A percentile compares a stretch with the other conserved stretches of the same genome.
Evolutionary conservation across 2,797 vertebrate genomes (phyloP).

Genomic region (Chrysolophus pictus): DNA sequence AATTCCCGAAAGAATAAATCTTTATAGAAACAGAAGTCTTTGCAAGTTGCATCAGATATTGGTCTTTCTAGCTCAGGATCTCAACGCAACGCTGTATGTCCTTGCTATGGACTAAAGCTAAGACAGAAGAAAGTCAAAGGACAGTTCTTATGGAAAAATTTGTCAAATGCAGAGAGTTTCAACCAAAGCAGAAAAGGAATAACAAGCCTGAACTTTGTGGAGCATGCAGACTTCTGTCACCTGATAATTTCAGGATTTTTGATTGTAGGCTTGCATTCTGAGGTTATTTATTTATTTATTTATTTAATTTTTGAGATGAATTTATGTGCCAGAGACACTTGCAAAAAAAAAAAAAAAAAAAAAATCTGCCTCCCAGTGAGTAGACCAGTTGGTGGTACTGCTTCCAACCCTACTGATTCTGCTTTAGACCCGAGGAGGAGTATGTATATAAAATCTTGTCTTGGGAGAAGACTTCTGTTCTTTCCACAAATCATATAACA

Average conservation of each 20-base stretch:
- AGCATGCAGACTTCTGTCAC: background rate
- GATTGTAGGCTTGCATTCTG: background rate
- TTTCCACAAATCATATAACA: background rate
- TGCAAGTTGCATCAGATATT: background rate
- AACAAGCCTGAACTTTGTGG: background rate
- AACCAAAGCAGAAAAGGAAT: background rate
- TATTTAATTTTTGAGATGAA: background rate
- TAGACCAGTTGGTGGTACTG: background rate
- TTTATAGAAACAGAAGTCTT: background rate
- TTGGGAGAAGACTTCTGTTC: background rate
- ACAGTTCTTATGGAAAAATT: background rate
- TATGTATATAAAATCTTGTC: background rate
- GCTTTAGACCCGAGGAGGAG: background rate
- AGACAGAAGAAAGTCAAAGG: background rate
- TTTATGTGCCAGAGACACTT: background rate
- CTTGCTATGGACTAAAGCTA: background rate
- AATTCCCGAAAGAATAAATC: background rate
- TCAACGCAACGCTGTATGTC: background rate
- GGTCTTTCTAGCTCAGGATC: background rate
- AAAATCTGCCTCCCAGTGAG: background rate
- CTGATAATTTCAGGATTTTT: fast-evolving
- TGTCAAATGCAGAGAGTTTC: fast-evolving
- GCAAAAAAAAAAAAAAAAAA: background rate
- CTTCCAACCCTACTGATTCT: background rate
- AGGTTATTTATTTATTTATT: background rate